Percentiles rank a stretch among this genome's conserved stretches.
These are phyloP conservation scores for Arnoldichthys spilopterus DNA, from an alignment of 2,797 vertebrate species.

Conservation along the genomic window DNA sequence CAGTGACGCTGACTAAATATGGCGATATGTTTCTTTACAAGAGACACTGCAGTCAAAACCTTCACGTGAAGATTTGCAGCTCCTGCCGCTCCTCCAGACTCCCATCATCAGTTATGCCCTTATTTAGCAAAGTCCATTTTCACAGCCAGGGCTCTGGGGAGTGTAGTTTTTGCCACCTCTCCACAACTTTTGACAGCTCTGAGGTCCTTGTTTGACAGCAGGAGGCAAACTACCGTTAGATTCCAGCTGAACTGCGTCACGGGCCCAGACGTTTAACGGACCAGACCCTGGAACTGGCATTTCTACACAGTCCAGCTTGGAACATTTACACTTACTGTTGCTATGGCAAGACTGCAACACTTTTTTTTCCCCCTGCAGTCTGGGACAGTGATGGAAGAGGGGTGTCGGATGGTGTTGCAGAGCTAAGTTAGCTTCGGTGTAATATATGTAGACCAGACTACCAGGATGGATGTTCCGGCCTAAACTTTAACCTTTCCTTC, in stretches of 20 bases:
- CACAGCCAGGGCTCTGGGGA: conserved; percentile 68
- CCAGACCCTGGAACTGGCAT: conserved; percentile 63
- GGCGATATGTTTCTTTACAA: conserved; percentile 53
- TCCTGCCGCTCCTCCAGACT: conserved; percentile 52
- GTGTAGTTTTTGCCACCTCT: conserved; percentile 70
- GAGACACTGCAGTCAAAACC: conserved; percentile 61
- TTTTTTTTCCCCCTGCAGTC: conserved; percentile 25
- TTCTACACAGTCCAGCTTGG: neutral
- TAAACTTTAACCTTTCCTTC: conserved; percentile 17
- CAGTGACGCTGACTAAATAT: conserved; percentile 59
- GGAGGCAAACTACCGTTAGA: conserved; percentile 71
- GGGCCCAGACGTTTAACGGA: conserved; percentile 53
- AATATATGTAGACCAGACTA: conserved; percentile 9
- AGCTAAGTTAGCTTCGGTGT: conserved; percentile 16
- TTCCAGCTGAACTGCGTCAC: conserved; percentile 62
- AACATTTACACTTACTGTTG: conserved; percentile 34
- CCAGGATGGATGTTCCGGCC: conserved; percentile 2
- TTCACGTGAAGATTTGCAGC: conserved; percentile 70
- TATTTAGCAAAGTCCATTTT: conserved; percentile 74
- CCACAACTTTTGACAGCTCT: conserved; percentile 69
- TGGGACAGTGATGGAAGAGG: conserved; percentile 28
- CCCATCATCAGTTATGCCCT: conserved; percentile 65
- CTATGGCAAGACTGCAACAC: conserved; percentile 36
- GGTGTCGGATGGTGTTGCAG: neutral
- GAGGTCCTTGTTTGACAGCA: conserved; percentile 77